Evolutionary conservation across 2,888 invertebrate genomes (phyloP).

Genomic region (Athalia cordata): DNA sequence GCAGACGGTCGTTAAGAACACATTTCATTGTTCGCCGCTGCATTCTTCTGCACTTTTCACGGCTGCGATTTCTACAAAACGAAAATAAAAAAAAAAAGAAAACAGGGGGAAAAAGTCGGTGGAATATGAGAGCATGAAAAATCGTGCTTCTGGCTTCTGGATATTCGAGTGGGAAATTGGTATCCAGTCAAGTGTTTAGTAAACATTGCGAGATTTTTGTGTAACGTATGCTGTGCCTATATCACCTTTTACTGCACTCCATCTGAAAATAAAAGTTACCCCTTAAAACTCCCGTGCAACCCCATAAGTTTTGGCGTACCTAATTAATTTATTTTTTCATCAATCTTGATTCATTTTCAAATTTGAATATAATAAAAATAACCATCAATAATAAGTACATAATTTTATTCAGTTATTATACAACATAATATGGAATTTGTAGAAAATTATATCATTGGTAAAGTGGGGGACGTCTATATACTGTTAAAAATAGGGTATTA

Average conservation of each 20-base stretch:
- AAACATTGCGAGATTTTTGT: constrained; percentile 1
- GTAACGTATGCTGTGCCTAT: too few species aligned
- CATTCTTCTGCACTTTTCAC: too few species aligned
- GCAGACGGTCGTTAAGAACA: too few species aligned
- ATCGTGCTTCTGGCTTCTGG: neutral
- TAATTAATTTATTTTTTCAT: neutral
- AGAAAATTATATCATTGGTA: neutral
- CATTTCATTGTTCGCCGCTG: too few species aligned
- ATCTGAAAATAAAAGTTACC: too few species aligned
- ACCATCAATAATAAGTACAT: neutral
- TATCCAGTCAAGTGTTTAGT: constrained; percentile 30
- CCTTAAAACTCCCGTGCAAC: too few species aligned
- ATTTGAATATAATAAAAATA: neutral
- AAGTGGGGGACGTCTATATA: too few species aligned
- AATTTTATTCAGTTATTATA: neutral
- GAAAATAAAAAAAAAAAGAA: neutral
- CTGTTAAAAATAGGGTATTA: too few species aligned
- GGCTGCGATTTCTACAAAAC: too few species aligned
- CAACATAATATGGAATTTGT: neutral
- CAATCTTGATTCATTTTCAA: neutral
- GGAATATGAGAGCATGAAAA: neutral
- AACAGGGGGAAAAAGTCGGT: neutral
- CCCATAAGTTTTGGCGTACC: neutral
- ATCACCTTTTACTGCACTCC: too few species aligned
- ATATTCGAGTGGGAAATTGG: neutral